Conservation (phyloP, 1,140 invertebrate genomes). For the Lerema accius region DNA sequence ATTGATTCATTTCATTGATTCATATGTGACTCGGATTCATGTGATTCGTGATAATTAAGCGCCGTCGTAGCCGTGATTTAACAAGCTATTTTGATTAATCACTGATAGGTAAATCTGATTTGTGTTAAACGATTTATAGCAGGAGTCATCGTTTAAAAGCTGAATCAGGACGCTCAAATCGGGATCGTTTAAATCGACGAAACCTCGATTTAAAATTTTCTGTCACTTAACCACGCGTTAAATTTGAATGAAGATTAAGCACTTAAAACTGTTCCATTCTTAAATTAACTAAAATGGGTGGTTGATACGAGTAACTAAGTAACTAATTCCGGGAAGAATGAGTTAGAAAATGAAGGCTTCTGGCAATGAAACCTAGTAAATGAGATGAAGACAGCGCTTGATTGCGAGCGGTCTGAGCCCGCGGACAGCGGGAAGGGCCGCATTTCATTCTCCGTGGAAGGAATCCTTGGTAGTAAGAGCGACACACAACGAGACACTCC, state of each 20-base stretch:
- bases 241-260: background rate
- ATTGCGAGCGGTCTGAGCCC: slow-evolving; percentile 74
- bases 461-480: slow-evolving; percentile 61
- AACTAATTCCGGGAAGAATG: slow-evolving; percentile 4
- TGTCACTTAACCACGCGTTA: too few relatives aligned
- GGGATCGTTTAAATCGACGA: too few relatives aligned
- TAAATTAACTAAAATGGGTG: background rate
- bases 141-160: too few relatives aligned
- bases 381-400: slow-evolving; percentile 80
- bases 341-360: background rate
- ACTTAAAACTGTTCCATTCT: too few relatives aligned
- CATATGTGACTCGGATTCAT: too few relatives aligned
- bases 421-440: slow-evolving; percentile 72
- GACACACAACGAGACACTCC: slow-evolving; percentile 52
- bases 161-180: background rate
- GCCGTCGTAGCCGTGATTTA: too few relatives aligned
- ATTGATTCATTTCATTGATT: background rate
- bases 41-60: too few relatives aligned
- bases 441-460: slow-evolving; percentile 79
- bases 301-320: background rate
- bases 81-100: too few relatives aligned
- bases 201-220: too few relatives aligned
- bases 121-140: background rate
- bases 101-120: background rate
- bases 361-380: slow-evolving; percentile 68